Evolutionary conservation across 2,888 invertebrate species (phyloP), one percentile per base, ranked within the genome.

Genomic region (Mayetiola destructor): DNA sequence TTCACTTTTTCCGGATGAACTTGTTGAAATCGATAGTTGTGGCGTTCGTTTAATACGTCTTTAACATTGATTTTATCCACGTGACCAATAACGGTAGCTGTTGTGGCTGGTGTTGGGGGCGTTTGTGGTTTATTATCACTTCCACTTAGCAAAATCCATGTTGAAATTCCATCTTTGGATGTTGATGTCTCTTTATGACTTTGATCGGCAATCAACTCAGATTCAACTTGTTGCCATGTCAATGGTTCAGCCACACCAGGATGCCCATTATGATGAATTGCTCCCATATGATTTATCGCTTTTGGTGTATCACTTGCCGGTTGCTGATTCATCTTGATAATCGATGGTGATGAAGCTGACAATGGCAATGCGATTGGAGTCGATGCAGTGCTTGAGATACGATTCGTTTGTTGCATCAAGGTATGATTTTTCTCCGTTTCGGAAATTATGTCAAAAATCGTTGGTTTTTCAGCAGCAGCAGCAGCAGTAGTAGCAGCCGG

Each of bases 131-230:
- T 23, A n/a, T 48, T 48, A 1, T 67, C 18, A 74, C 75, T 9
- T 3, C 77, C 76, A 64, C 82, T 85, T 18, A 87, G 67, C 18
- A 85, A 73, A 59, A 86, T 81, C 87, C 86, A 87, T 1, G 87
- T 86, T 1, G 85, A 86, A 60, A 86, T 75, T 1, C 84, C 84
- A 65, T 80, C 80, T 57, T 77, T 77, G 23, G 77, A 77, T 54
- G 76, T 85, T 58, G 75, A 80, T 20, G 56, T 40, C 64, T 76
- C 68, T 55, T 62, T 65, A 18, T 61, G 52, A 3, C 57, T 59
- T 14, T 64, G 68, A 53, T 61, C 58, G 8, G 63, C 64, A 16
- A 59, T 56, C 27, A 78, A 66, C 65, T 75, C 76, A 56, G 73
- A 70, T 65, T 80, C 79, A 1, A 80, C 64, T 60, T 82, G 81